phyloP scores from a whole-genome alignment of 2,113 vertebrate genomes.

The Anoplopoma fimbria region DNA sequence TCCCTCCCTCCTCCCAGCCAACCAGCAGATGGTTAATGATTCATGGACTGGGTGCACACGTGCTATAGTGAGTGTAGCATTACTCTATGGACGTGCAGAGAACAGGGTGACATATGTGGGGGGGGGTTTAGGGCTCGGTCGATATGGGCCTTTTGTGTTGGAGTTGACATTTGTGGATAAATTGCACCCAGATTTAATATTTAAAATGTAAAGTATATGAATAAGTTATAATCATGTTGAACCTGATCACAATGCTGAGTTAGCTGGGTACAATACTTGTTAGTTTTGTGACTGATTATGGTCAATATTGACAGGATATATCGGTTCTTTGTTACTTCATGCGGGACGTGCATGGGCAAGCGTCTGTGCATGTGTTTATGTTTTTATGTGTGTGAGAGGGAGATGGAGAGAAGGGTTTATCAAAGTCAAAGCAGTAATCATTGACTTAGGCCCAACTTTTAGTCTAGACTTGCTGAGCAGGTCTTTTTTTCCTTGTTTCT shows the following conservation, averaged over 20 bases:
- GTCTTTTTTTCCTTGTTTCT: constrained; percentile 4
- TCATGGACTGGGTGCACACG: constrained; percentile 75
- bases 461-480: constrained; percentile 8
- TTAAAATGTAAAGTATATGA: no score
- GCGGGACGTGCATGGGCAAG: constrained; percentile 1
- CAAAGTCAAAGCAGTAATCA: constrained; percentile 44
- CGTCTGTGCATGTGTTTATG: not conserved
- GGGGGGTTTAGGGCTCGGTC: not conserved
- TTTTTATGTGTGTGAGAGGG: not conserved
- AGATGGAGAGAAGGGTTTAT: constrained; percentile 15
- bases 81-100: constrained; percentile 60
- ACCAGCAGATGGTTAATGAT: constrained; percentile 83
- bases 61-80: constrained; percentile 70
- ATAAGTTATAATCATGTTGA: not conserved
- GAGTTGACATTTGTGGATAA: not conserved
- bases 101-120: constrained; percentile 26
- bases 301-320: not conserved
- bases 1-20: constrained; percentile 30
- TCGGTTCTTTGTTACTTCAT: not conserved
- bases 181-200: not conserved
- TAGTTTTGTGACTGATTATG: constrained; percentile 1
- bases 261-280: not conserved
- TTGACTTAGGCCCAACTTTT: constrained; percentile 27
- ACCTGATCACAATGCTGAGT: not conserved
- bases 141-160: not conserved